Base-by-base conservation (phyloP, 2,113 vertebrate genomes). In the Monarcha castaneiventris region DNA sequence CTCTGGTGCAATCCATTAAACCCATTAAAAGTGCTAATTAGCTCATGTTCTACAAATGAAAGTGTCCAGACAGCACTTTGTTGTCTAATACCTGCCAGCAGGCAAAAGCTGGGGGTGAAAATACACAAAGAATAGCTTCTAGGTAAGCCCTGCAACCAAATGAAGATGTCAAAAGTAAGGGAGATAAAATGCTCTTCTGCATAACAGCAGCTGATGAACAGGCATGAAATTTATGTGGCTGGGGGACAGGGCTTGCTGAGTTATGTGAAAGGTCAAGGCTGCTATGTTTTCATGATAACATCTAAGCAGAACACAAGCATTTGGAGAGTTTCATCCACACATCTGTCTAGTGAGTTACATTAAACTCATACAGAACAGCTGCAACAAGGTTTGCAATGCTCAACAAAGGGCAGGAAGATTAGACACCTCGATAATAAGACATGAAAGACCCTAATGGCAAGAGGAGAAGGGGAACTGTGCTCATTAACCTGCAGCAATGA, bases 261-360 rank as follows among this genome's bases (percentile, higher is more conserved):
- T 86, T 96, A 96, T 90, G 80, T 80, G 84, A 94, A 94, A 97
- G 97, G 95, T 97, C 97, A 96, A 96, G 95, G 95, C 94, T 93
- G 71, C 81, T 86, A 79, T 96, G 95, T 96, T 96, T 97, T 96
- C 84, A 71, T 88, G 88, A 96, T 95, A 97, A 93, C 66, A 94
- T 95, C 90, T 90, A 87, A 94, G 84, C 83, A 95, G 95, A 96
- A 93, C 95, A 93, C 58, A 87, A 89, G 78, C 81, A 77, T 96
- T 97, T 93, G 84, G 86, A 97, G 82, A 90, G 91, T 82, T 88
- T 95, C 95, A 94, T 96, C 90, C 58, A 73, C 89, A 93, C 90
- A 33, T 97, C 86, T 84, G 94, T 84, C 72, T 51, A 72, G 95
- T 71, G 84, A 93, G 84, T 66, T 94, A 96, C 90, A 95, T 93